Evolutionary conservation across 1,140 invertebrate species (phyloP).

Genomic region (Drosophila miranda): DNA sequence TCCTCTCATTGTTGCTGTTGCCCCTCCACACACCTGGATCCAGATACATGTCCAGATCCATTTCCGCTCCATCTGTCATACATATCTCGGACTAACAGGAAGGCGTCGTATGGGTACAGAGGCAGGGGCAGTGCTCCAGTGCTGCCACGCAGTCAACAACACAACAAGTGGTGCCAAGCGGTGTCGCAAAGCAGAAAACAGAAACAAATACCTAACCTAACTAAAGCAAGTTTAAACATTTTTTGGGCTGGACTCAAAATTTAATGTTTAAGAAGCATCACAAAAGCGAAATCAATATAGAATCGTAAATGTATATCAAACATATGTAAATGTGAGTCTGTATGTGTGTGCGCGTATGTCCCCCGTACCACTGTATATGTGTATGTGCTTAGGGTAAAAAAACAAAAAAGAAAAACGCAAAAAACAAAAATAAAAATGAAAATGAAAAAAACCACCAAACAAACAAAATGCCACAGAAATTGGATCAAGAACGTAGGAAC

Average conservation of each 20-base stretch:
- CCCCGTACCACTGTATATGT: constrained; percentile 21
- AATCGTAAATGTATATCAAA: constrained; percentile 3
- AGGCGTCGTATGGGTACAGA: neutral
- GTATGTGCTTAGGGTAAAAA: constrained; percentile 37
- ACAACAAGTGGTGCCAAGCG: constrained; percentile 26
- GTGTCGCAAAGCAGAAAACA: constrained; percentile 59
- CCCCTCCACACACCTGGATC: constrained; percentile 2
- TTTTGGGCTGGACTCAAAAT: constrained; percentile 82
- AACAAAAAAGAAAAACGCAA: constrained; percentile 11
- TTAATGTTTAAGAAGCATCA: constrained; percentile 71
- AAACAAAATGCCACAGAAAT: constrained; percentile 26
- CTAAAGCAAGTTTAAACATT: constrained; percentile 49
- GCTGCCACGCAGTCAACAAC: constrained; percentile 1
- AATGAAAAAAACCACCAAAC: constrained; percentile 10
- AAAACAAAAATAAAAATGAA: constrained; percentile 14
- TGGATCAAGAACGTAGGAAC: constrained; percentile 10
- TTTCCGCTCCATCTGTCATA: constrained; percentile 3
- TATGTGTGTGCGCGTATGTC: constrained; percentile 39
- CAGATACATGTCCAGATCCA: neutral
- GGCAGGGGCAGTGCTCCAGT: neutral
- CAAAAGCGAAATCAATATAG: constrained; percentile 24
- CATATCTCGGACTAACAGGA: constrained; percentile 43
- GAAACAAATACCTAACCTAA: constrained; percentile 23
- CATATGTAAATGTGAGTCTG: constrained; percentile 39
- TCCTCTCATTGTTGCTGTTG: constrained; percentile 17